phyloP scores from a whole-genome alignment of 2,888 invertebrate species.

The Synanthedon formicaeformis region DNA sequence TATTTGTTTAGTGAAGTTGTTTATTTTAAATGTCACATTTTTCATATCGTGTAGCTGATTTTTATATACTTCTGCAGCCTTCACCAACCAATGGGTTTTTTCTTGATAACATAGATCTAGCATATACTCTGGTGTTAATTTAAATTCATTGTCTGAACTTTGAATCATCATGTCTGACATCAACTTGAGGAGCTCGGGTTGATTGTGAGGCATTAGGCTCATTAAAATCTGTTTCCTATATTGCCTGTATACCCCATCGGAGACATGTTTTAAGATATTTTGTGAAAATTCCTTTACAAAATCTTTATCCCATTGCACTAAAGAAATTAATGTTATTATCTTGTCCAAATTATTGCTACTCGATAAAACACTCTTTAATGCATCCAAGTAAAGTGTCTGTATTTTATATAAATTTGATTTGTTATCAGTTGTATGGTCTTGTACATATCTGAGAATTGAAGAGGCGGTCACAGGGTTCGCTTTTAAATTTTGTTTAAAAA shows the following conservation, averaged over 20 bases:
- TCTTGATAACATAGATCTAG: constrained; percentile 61
- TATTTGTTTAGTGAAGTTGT: constrained; percentile 62
- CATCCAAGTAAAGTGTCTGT: constrained; percentile 42
- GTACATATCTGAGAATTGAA: constrained; percentile 34
- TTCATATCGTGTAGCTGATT: constrained; percentile 57
- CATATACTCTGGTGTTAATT: constrained; percentile 62
- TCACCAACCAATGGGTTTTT: constrained; percentile 59
- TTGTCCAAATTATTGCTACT: constrained; percentile 41
- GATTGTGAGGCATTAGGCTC: constrained; percentile 47
- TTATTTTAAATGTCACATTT: constrained; percentile 59
- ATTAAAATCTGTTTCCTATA: constrained; percentile 57
- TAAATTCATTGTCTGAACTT: constrained; percentile 52
- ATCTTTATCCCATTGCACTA: constrained; percentile 41
- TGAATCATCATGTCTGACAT: constrained; percentile 41
- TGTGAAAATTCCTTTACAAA: constrained; percentile 34
- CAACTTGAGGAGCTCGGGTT: constrained; percentile 39
- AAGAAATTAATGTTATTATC: constrained; percentile 43
- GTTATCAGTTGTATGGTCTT: constrained; percentile 24
- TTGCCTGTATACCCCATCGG: constrained; percentile 45
- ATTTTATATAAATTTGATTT: constrained; percentile 29
- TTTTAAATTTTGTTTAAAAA: constrained; percentile 54
- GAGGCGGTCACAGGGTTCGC: constrained; percentile 54
- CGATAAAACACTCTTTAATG: constrained; percentile 38
- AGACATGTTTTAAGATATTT: constrained; percentile 37
- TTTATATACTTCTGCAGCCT: constrained; percentile 57